phyloP scores from a whole-genome alignment of 2,113 vertebrate genomes.

The Microcebus murinus region DNA sequence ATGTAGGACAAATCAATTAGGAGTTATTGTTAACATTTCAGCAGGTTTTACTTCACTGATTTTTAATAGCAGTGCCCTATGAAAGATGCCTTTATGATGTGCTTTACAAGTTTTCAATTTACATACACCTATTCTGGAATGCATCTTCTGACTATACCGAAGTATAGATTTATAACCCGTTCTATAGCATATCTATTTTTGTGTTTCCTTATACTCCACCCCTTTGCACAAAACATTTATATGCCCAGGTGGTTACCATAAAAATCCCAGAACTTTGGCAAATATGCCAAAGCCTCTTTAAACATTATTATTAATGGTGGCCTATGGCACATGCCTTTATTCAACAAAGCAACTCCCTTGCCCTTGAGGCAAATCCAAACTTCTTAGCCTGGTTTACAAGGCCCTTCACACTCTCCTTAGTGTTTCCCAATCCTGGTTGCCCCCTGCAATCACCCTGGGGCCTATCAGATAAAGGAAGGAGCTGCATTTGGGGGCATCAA shows the following conservation, averaged over 20 bases:
- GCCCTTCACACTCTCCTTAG: not conserved
- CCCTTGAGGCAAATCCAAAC: conserved; percentile 30
- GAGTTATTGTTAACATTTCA: conserved; percentile 47
- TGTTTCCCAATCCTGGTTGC: not conserved
- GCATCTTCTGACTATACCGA: conserved; percentile 27
- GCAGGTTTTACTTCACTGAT: conserved; percentile 29
- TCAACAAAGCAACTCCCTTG: conserved; percentile 10
- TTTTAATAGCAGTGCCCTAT: not conserved
- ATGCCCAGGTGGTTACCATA: conserved; percentile 53
- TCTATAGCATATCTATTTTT: conserved; percentile 53
- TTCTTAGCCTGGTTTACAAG: not conserved
- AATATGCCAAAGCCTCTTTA: conserved; percentile 43
- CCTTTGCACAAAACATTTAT: conserved; percentile 54
- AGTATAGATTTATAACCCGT: conserved; percentile 50
- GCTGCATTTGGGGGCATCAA: not conserved
- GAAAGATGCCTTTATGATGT: conserved; percentile 3
- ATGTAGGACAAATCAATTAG: conserved; percentile 58
- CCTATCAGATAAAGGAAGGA: not conserved
- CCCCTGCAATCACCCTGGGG: not conserved
- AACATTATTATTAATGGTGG: conserved; percentile 26
- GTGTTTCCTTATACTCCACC: not conserved
- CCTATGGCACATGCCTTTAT: conserved; percentile 7
- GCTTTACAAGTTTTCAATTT: conserved; percentile 57
- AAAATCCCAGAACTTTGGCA: conserved; percentile 61
- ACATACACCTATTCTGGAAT: conserved; percentile 43